Percentiles rank a stretch among this genome's conserved stretches.
phyloP scores from a whole-genome alignment of 2,888 invertebrate genomes.

The Megalurothrips usitatus region DNA sequence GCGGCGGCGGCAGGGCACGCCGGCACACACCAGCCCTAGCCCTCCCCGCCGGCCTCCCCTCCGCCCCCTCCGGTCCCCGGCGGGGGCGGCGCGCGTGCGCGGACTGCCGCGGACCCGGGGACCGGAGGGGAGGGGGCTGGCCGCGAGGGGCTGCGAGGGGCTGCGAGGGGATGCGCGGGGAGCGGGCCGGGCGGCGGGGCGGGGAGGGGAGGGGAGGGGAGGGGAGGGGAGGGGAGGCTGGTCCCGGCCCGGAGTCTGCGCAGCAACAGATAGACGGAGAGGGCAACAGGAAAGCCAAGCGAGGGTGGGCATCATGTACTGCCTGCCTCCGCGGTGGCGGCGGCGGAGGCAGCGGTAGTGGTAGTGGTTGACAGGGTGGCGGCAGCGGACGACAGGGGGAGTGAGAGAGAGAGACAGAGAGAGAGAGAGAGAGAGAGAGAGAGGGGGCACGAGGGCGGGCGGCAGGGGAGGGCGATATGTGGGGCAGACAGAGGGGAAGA shows the following conservation, averaged over 20 bases:
- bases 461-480: neutral
- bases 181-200: neutral
- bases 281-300: constrained; percentile 15
- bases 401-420: neutral
- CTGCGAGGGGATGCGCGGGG: neutral
- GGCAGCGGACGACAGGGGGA: neutral
- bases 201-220: neutral
- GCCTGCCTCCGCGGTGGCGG: neutral
- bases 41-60: neutral
- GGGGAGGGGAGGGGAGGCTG: neutral
- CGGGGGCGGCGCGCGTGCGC: neutral
- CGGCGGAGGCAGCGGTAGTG: neutral
- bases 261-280: constrained; percentile 24
- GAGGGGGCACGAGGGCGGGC: neutral
- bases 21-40: too few relatives aligned
- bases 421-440: neutral
- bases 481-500: neutral
- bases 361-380: too few relatives aligned
- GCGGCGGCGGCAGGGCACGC: neutral
- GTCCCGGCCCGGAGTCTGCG: neutral
- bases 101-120: neutral
- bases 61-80: neutral
- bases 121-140: neutral
- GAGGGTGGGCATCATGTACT: too few relatives aligned
- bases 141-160: neutral